phyloP scores from a whole-genome alignment of 2,888 invertebrate genomes.

The Dorcus hopei region DNA sequence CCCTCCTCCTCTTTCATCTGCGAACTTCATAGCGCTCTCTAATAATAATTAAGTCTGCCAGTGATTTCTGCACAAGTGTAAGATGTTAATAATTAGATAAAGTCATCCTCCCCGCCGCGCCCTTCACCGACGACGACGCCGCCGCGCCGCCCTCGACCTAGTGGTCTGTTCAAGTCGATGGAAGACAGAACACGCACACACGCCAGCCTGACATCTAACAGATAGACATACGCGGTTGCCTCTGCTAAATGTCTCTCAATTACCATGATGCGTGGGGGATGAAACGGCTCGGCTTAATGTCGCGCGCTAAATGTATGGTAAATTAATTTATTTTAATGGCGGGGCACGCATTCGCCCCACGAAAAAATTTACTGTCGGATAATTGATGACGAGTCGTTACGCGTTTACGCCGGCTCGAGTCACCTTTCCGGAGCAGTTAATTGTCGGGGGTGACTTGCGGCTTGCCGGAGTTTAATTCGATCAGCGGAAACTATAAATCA shows the following conservation, averaged over 20 bases:
- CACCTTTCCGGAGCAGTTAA: no score
- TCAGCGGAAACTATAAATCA: no score
- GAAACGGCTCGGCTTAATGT: background rate
- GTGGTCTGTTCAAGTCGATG: background rate
- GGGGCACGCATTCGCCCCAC: background rate
- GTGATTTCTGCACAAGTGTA: background rate
- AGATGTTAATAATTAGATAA: background rate
- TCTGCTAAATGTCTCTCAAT: constrained; percentile 49
- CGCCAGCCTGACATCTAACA: constrained; percentile 2
- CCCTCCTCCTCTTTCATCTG: no score
- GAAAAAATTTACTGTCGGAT: no score
- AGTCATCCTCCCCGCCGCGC: background rate
- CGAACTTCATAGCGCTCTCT: background rate
- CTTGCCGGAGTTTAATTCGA: no score
- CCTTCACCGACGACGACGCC: background rate
- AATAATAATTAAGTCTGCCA: background rate
- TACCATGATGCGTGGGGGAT: constrained; percentile 18
- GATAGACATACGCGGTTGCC: constrained; percentile 40
- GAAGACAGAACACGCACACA: background rate
- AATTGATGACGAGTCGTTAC: no score
- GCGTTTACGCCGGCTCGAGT: no score
- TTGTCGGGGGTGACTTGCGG: no score
- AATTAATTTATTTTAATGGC: background rate
- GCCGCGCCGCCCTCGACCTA: background rate
- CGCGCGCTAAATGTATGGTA: background rate